Evolutionary conservation across 2,797 vertebrate species (phyloP), one percentile per base, ranked within the genome.

Genomic region (Hylomyscus alleni): DNA sequence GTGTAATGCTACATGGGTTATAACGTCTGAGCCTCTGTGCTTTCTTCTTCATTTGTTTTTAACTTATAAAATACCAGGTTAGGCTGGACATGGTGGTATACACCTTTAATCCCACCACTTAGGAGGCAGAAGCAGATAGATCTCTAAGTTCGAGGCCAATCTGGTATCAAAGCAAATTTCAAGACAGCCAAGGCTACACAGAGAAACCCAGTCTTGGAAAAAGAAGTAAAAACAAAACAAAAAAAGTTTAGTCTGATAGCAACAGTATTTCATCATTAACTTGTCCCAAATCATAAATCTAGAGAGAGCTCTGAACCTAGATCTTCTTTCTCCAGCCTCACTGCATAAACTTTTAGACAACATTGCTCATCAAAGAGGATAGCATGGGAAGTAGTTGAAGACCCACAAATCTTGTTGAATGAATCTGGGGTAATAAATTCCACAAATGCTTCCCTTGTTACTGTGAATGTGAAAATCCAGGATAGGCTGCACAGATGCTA

Each of bases 1-100:
- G 34, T 87, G 4, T 60, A n/a, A 91, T 37, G 83, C 95, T 93
- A 69, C 80, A 47, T 22, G 60, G 75, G 15, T 73, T 58, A 81
- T 84, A 7, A 75, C 20, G 60, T 90, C 72, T 84, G n/a, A 92
- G 15, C 37, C 47, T 90, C 86, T 67, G 31, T 50, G 1, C 47
- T 81, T 60, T 81, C 34, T 22, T 80, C 19, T 29, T 44, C 6
- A 60, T 50, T 67, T 73, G 20, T 78, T 81, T 54, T 81, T 47
- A 94, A 72, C 34, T 34, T 69, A 47, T 12, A 94, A 87, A 91
- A 65, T 58, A 76, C 15, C 44, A 26, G 4, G 13, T n/a, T 47
- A 62, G 60, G 22, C 37, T 75, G 20, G 37, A 22, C 37, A 75
- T 22, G 72, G 37, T 44, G 72, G 20, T 11, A 0, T 14, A 54